These are phyloP conservation scores for Choreutis nemorana DNA, from an alignment of 2,888 invertebrate species.

Conservation along the genomic window DNA sequence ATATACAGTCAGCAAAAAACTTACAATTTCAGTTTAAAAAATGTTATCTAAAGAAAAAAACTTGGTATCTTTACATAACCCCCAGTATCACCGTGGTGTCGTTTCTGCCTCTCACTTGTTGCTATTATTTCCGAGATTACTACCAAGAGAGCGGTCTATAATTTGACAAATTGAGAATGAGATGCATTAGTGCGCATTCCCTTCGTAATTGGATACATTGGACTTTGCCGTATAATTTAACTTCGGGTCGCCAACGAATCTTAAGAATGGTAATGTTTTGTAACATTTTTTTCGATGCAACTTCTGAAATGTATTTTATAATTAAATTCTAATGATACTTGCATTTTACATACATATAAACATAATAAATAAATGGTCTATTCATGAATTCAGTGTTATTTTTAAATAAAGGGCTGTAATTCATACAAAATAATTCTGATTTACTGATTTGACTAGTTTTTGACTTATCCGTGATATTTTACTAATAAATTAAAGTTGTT, in stretches of 20 bases:
- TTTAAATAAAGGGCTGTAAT: too few species aligned
- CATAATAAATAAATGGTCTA: too few species aligned
- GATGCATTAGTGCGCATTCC: constrained; percentile 62
- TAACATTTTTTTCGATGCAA: not conserved
- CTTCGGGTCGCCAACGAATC: constrained; percentile 28
- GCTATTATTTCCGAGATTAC: constrained; percentile 25
- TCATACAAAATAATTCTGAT: too few species aligned
- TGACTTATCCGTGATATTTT: too few species aligned
- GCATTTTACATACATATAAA: too few species aligned
- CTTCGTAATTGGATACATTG: constrained; percentile 48
- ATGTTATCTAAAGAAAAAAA: too few species aligned
- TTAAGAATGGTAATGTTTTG: constrained; percentile 19
- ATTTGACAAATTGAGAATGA: constrained; percentile 65
- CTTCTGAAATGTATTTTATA: not conserved
- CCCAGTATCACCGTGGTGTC: not conserved
- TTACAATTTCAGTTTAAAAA: too few species aligned
- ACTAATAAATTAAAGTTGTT: too few species aligned
- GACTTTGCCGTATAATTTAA: constrained; percentile 51
- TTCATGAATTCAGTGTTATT: too few species aligned
- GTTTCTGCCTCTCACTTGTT: constrained; percentile 4
- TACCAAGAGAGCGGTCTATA: constrained; percentile 40
- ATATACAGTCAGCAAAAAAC: too few species aligned
- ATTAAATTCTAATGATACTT: not conserved
- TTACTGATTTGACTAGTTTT: too few species aligned
- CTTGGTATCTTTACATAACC: not conserved